These are phyloP conservation scores for Magallana nippona DNA, from an alignment of 2,888 invertebrate species.

Conservation along the genomic window DNA sequence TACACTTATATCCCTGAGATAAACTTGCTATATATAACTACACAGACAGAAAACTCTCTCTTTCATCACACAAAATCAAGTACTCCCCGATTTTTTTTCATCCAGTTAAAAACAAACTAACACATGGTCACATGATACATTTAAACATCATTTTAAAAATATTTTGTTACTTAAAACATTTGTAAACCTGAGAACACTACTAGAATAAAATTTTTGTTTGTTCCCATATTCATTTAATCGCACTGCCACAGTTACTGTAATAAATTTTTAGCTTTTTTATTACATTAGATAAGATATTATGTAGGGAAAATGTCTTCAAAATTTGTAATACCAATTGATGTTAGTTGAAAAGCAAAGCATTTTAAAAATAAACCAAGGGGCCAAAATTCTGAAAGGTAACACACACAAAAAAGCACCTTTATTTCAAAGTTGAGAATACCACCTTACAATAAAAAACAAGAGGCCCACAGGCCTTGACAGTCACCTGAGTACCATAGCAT, in stretches of 20 bases:
- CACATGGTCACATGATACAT: too few species aligned
- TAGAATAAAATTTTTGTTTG: background rate
- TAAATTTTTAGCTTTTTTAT: background rate
- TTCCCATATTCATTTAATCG: too few species aligned
- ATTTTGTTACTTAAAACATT: too few species aligned
- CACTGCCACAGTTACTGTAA: background rate
- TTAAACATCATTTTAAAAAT: too few species aligned
- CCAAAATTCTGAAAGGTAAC: background rate
- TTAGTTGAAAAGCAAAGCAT: too few species aligned
- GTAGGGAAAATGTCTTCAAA: background rate
- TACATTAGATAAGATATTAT: background rate
- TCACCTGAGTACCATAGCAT: too few species aligned
- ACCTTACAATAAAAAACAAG: too few species aligned
- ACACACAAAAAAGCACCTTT: background rate
- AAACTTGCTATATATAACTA: background rate
- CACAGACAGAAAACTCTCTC: background rate
- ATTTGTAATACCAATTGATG: too few species aligned
- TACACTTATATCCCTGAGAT: constrained; percentile 10
- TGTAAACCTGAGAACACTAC: too few species aligned
- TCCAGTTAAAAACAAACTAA: too few species aligned
- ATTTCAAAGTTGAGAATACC: background rate
- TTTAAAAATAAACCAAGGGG: too few species aligned
- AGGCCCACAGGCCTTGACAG: too few species aligned
- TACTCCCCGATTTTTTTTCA: background rate
- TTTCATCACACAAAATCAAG: background rate